phyloP scores from a whole-genome alignment of 2,888 invertebrate species.

The Scaptomyza tumidula region DNA sequence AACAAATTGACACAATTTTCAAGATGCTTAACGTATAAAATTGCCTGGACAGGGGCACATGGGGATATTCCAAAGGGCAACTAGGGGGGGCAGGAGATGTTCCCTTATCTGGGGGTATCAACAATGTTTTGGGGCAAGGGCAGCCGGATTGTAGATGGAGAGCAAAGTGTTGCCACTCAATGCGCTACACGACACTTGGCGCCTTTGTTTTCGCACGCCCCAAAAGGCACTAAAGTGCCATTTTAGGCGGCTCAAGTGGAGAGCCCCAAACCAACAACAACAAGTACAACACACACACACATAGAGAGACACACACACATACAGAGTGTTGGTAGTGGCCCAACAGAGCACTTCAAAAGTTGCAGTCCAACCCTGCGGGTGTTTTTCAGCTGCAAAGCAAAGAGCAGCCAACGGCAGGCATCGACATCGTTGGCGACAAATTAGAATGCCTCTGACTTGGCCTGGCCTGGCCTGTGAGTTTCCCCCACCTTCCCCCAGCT shows the following conservation, averaged over 20 bases:
- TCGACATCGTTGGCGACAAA: constrained; percentile 68
- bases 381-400: constrained; percentile 36
- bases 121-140: background rate
- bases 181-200: constrained; percentile 77
- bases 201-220: constrained; percentile 78
- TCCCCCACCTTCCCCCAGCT: background rate
- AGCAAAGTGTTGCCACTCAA: constrained; percentile 67
- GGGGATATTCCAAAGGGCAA: constrained; percentile 14
- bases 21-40: constrained; percentile 75
- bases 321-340: constrained; percentile 29
- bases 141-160: background rate
- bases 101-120: background rate
- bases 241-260: constrained; percentile 82
- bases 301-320: constrained; percentile 6
- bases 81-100: background rate
- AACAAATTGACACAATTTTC: constrained; percentile 82
- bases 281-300: constrained; percentile 2
- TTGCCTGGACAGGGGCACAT: constrained; percentile 46
- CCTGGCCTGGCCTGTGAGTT: no score
- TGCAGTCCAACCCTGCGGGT: constrained; percentile 51
- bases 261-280: constrained; percentile 47
- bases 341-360: constrained; percentile 71
- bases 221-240: constrained; percentile 82
- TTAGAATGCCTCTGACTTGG: constrained; percentile 66
- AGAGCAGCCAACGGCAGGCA: constrained; percentile 51